Conservation (phyloP, 2,113 vertebrate genomes). For the Gracilinanus agilis region DNA sequence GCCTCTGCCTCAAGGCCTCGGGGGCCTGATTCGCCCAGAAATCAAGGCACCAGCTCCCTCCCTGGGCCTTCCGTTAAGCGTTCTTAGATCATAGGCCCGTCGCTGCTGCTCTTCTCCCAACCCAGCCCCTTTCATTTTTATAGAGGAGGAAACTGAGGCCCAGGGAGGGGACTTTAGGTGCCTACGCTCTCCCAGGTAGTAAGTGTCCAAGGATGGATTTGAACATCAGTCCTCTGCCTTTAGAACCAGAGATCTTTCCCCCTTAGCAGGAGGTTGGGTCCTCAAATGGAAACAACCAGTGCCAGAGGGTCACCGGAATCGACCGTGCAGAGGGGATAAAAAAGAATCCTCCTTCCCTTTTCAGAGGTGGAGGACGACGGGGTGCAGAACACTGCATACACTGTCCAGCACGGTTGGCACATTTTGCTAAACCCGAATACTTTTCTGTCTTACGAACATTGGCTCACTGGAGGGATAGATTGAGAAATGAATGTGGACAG, state of each 20-base stretch:
- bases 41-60: not conserved
- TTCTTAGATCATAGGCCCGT: not conserved
- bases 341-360: not conserved
- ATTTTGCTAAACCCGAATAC: not conserved
- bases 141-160: not conserved
- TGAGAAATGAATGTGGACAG: not conserved
- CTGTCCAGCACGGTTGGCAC: not conserved
- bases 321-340: not conserved
- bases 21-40: not conserved
- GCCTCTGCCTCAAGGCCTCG: not conserved
- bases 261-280: no score
- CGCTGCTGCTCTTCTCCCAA: not conserved
- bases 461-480: not conserved
- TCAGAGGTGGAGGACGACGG: not conserved
- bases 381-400: not conserved
- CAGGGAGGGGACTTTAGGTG: not conserved
- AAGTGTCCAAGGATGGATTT: not conserved
- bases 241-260: not conserved
- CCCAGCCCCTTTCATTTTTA: not conserved
- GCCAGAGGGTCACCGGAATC: not conserved
- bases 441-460: not conserved
- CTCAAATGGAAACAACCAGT: not conserved
- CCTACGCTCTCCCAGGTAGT: not conserved
- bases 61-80: not conserved
- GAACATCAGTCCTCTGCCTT: not conserved